Percentiles rank a stretch among this genome's conserved stretches.
These are phyloP conservation scores for Temnothorax unifasciatus DNA, from an alignment of 2,888 invertebrate species.

Conservation along the genomic window DNA sequence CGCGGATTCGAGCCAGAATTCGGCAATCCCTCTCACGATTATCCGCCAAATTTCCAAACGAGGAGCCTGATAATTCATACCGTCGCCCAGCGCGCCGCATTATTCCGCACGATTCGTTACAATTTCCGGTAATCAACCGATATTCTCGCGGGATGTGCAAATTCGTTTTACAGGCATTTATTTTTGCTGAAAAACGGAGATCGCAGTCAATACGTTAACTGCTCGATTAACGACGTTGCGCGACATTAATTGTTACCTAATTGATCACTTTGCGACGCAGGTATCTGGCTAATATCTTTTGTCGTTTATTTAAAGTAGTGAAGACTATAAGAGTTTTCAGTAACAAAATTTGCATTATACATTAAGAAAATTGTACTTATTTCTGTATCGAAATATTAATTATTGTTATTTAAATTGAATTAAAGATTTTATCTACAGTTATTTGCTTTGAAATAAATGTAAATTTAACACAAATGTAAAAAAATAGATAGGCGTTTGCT, in stretches of 20 bases:
- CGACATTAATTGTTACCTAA: slow-evolving; percentile 10
- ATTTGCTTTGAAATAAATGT: background rate
- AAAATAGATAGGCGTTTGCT: background rate
- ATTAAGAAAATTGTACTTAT: background rate
- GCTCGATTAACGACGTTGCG: background rate
- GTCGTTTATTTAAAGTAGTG: background rate
- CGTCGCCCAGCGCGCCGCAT: slow-evolving; percentile 28
- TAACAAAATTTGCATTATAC: background rate
- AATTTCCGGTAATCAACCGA: slow-evolving; percentile 30
- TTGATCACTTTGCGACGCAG: background rate
- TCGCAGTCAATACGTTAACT: background rate
- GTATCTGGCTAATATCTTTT: background rate
- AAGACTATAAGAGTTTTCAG: background rate
- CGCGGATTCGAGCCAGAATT: slow-evolving; percentile 38
- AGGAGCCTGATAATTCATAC: slow-evolving; percentile 66
- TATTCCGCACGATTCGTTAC: slow-evolving; percentile 55
- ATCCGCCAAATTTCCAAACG: slow-evolving; percentile 69
- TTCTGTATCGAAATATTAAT: background rate
- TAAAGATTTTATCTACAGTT: background rate
- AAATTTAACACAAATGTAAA: background rate
- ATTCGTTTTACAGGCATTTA: slow-evolving; percentile 33
- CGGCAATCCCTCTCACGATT: slow-evolving; percentile 59
- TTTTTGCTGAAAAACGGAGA: background rate
- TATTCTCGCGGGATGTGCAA: slow-evolving; percentile 20
- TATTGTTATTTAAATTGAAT: background rate